Percentiles rank a stretch among this genome's conserved stretches.
These are phyloP conservation scores for Blastomussa wellsi DNA, from an alignment of 92 coral and sea anemone genomes.

Conservation along the genomic window DNA sequence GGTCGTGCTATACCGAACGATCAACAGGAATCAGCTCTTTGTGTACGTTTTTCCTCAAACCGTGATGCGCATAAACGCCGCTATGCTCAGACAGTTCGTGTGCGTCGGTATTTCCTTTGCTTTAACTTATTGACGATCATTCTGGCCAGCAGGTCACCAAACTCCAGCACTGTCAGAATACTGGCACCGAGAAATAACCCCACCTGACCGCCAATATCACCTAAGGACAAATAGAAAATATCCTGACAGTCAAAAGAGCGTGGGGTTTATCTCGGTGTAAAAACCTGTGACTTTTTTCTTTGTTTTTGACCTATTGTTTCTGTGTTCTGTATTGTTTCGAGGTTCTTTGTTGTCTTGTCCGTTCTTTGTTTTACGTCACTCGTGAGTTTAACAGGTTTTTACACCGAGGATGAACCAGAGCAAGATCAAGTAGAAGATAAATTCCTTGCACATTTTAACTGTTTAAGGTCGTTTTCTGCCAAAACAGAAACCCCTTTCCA, in stretches of 20 bases:
- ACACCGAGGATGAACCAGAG: too few relatives aligned
- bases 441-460: too few relatives aligned
- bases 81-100: conserved; percentile 46
- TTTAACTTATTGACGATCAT: conserved; percentile 75
- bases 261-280: too few relatives aligned
- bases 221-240: conserved; percentile 38
- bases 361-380: too few relatives aligned
- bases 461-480: too few relatives aligned
- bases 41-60: background rate
- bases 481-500: background rate
- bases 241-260: background rate
- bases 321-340: too few relatives aligned
- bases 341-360: too few relatives aligned
- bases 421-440: too few relatives aligned
- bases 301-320: too few relatives aligned
- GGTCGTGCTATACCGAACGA: background rate
- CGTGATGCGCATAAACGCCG: background rate
- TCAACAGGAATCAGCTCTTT: background rate
- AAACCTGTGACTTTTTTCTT: too few relatives aligned
- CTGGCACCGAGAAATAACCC: conserved; percentile 97
- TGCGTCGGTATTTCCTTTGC: conserved; percentile 54
- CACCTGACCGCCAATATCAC: conserved; percentile 98
- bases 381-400: too few relatives aligned
- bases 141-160: conserved; percentile 85
- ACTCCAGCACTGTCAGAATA: conserved; percentile 91